Conservation (phyloP, 2,113 vertebrate genomes). For the human region GRCh38 chr1:165918001-165918500, state of each 20-base stretch:
- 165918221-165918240: background rate
- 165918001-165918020: background rate
- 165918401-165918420: background rate
- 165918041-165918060: background rate
- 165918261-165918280: background rate
- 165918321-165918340: background rate
- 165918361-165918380: background rate
- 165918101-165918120: background rate
- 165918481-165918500: background rate
- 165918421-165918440: background rate
- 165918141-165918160: background rate
- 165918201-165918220: background rate
- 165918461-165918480: background rate
- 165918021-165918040: background rate
- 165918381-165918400: background rate
- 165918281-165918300: background rate
- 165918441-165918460: background rate
- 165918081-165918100: background rate
- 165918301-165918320: background rate
- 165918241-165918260: background rate
- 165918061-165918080: background rate
- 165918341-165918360: background rate
- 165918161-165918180: too few relatives aligned
- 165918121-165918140: background rate
- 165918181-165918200: background rate